Evolutionary conservation across 1,140 invertebrate genomes (phyloP), one percentile per base, ranked within the genome.

Genomic region (Hyles euphorbiae): DNA sequence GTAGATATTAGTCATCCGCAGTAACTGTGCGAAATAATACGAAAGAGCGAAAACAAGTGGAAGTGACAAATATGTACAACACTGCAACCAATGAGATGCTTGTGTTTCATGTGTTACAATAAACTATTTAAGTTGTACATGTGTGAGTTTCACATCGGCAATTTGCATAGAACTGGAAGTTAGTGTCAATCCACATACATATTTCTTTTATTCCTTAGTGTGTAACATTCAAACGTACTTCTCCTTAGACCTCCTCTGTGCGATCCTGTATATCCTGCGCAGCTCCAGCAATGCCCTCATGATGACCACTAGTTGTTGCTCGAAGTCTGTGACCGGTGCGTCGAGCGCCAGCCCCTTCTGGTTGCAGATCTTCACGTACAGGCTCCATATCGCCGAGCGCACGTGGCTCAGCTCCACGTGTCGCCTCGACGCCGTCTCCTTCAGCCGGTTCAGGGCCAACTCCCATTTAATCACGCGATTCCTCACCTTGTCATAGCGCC

Each of bases 391-490:
- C 7, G 86, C 87, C 0, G 85, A 64, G 3, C 73, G 63, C 5
- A 90, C 87, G 67, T 88, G 83, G 62, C 79, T 83, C 1, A 89
- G 68, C 43, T 90, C 87, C 49, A 82, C 78, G 60, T 87, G 84
- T 0, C 81, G 70, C 0, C 62, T 67, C 0, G 85, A 84, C 0
- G 87, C 87, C 0, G 85, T 88, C 61, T 88, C 87, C 56, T 88
- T 88, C 7, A 89, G 65, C 3, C 83, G 78, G 54, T 86, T 83
- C 22, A 89, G 63, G 0, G 87, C 83, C 47, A 89, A 52, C 67
- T 90, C 87, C 89, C 87, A 89, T 61, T 89, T 87, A 6, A 88
- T 78, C 1, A 87, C 84, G 0, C 87, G 74, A 53, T 82, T 88
- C 3, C 79, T 64, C 3, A 86, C 78, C 56, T 85, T 78, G 65